A percentile compares a stretch with the other conserved stretches of the same genome.
These are phyloP conservation scores for Gymnopithys bicolor DNA, from an alignment of 2,797 vertebrate species.

Conservation along the genomic window DNA sequence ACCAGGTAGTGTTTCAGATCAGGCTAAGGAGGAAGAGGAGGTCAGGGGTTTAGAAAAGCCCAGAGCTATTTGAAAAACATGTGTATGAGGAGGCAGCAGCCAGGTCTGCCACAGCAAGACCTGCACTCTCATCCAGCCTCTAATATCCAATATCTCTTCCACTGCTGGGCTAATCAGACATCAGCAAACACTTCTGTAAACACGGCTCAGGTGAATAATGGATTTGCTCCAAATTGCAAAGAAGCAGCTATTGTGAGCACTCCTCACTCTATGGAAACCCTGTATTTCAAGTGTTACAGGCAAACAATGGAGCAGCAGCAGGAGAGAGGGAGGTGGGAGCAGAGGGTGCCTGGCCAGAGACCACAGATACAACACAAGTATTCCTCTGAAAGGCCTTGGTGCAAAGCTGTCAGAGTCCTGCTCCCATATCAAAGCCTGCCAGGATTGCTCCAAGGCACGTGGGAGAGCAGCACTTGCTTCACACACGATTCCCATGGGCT, in stretches of 20 bases:
- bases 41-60: background rate
- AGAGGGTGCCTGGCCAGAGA: background rate
- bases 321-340: background rate
- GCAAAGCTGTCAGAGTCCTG: background rate
- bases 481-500: fast-evolving
- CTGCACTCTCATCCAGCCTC: background rate
- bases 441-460: background rate
- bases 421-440: background rate
- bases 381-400: background rate
- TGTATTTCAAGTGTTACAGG: background rate
- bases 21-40: background rate
- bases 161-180: background rate
- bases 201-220: background rate
- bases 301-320: background rate
- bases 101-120: background rate
- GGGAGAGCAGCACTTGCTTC: background rate
- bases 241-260: background rate
- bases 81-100: background rate
- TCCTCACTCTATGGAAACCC: background rate
- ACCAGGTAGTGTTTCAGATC: background rate
- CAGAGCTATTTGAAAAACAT: background rate
- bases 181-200: background rate
- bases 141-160: background rate
- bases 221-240: background rate
- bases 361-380: background rate